Base-by-base conservation (phyloP, 2,113 vertebrate species). In the Leucopsar rothschildi region DNA sequence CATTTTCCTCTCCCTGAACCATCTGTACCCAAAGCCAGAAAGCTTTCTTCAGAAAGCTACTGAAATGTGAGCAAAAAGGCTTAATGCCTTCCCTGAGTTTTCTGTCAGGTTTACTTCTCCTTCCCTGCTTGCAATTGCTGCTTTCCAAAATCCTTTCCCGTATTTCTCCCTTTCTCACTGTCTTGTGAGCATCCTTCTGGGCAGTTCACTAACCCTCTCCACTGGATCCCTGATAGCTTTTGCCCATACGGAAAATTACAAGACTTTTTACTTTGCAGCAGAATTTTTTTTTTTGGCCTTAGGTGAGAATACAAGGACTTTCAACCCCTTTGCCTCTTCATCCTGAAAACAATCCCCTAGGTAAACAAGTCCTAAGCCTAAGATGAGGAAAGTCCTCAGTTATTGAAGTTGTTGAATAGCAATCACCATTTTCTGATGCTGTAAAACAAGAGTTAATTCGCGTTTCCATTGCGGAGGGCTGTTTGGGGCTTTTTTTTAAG, bases 401-500 rank as follows among this genome's bases (percentile, higher is more conserved):
- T 59, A n/a, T 11, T 37, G 45, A 59, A 72, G 33, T 17, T 61
- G 16, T 49, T 88, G 56, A 70, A 56, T 10, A 29, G 65, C 68
- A 86, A 81, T 78, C 60, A 55, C 42, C 23, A 2, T 88, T 90
- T 96, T 94, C 76, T 90, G 68, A 66, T 63, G 71, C 63, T 86
- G 91, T 88, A 78, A 90, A 92, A 90, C 55, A 93, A 92, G 94
- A 96, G 96, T 96, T 96, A 95, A 93, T 73, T 80, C 56, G 3
- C 68, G 68, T 92, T 96, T 92, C 91, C 88, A 96, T 86, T 88
- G 86, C 5, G 42, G 35, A 97, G 82, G 66, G 65, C 65, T 64
- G 49, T 81, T 90, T 72, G 42, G 25, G 52, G 10, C 7, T 17
- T 33, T 45, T 66, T 82, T 83, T 73, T 37, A 22, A 57, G n/a